These are phyloP conservation scores for Masticophis lateralis DNA, from an alignment of 2,797 vertebrate genomes.

Conservation along the genomic window DNA sequence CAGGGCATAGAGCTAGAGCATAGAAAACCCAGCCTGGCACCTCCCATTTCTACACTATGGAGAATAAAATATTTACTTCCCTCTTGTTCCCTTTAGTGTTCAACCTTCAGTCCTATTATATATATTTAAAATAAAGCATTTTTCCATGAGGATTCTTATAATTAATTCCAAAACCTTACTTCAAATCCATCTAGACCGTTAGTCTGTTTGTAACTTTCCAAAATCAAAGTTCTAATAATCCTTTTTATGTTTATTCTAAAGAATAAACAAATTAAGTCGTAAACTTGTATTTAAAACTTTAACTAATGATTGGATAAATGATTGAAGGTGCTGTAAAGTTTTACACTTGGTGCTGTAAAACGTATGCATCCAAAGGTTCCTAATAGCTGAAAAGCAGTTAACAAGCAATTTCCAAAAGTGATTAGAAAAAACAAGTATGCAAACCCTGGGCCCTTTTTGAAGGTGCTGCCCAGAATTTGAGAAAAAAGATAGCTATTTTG, in stretches of 20 bases:
- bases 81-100: not conserved
- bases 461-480: not conserved
- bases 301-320: no score
- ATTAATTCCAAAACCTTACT: not conserved
- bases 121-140: not conserved
- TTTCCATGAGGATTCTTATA: not conserved
- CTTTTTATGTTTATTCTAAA: not conserved
- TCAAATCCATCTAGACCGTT: not conserved
- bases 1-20: no score
- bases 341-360: not conserved
- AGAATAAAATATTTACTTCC: not conserved
- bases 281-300: not conserved
- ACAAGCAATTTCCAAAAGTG: not conserved
- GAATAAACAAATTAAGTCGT: not conserved
- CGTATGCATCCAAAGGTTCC: not conserved
- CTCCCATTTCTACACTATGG: no score
- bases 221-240: not conserved
- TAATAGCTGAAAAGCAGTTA: not conserved
- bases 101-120: not conserved
- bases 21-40: no score
- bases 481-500: not conserved
- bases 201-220: not conserved
- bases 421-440: not conserved
- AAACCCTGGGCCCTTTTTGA: not conserved
- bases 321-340: not conserved